A percentile compares a stretch with the other conserved stretches of the same genome.
Conservation (phyloP, 2,888 invertebrate genomes). For the Aspidiotus rigidus region DNA sequence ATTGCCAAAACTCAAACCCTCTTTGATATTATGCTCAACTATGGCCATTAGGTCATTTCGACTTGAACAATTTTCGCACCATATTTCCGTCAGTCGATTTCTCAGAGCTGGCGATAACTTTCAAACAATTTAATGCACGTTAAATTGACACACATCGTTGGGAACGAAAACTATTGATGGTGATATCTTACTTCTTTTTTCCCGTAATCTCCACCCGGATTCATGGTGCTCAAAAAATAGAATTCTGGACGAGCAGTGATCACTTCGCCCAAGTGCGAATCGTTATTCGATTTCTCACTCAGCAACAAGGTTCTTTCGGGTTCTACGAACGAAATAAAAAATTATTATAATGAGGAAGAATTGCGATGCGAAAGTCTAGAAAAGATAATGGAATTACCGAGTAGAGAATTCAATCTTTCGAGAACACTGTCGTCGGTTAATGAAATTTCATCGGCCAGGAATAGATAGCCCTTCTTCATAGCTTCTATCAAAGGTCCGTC, state of each 20-base stretch:
- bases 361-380: conserved; percentile 6
- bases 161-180: not conserved
- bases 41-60: conserved; percentile 68
- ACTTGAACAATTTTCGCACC: conserved; percentile 75
- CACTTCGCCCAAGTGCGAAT: conserved; percentile 43
- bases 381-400: conserved; percentile 47
- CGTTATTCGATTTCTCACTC: conserved; percentile 62
- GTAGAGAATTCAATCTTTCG: conserved; percentile 89
- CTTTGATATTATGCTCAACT: conserved; percentile 64
- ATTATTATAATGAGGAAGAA: not conserved
- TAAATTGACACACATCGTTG: not conserved
- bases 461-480: conserved; percentile 78
- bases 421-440: conserved; percentile 96
- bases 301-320: conserved; percentile 83
- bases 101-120: conserved; percentile 86
- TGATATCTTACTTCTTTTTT: conserved; percentile 70
- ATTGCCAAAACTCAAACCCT: conserved; percentile 49
- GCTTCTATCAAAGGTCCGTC: conserved; percentile 90
- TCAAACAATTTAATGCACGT: conserved; percentile 35
- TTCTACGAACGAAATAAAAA: conserved; percentile 48
- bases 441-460: conserved; percentile 97
- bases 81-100: conserved; percentile 97
- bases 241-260: conserved; percentile 64
- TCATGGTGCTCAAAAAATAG: conserved; percentile 95
- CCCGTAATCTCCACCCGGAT: conserved; percentile 98